Conservation (phyloP, 2,113 vertebrate species). For the Sisor rabdophorus region DNA sequence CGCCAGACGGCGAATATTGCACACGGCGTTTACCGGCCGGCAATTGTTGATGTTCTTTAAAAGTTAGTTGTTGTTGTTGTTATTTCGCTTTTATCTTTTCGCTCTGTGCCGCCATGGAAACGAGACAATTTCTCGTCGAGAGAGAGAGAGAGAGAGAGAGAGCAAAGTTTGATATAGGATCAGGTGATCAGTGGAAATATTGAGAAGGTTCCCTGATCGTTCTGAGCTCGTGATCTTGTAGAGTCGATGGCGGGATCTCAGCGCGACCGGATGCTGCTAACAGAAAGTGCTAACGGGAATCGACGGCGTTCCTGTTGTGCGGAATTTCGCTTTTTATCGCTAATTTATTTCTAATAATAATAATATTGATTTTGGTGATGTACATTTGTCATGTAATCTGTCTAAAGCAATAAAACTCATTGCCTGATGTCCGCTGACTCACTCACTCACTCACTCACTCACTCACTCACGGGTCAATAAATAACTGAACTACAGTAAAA, state of each 20-base stretch:
- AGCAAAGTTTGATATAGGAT: neutral
- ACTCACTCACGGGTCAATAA: too few species aligned
- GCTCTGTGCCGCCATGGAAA: constrained; percentile 10
- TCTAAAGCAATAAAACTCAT: constrained; percentile 75
- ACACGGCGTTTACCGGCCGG: neutral
- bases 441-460: neutral
- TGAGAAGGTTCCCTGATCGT: neutral
- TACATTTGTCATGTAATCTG: constrained; percentile 61
- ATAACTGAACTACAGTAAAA: too few species aligned
- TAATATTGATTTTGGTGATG: constrained; percentile 48
- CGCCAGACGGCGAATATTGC: neutral
- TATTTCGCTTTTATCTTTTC: neutral
- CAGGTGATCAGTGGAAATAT: neutral
- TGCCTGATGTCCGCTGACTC: constrained; percentile 55
- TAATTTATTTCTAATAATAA: constrained; percentile 25
- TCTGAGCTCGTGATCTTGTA: neutral
- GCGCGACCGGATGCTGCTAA: neutral
- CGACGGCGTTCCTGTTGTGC: too few species aligned
- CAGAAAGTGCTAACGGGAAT: neutral
- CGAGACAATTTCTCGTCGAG: neutral
- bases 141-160: neutral
- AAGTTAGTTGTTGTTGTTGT: constrained; percentile 1
- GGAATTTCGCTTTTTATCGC: too few species aligned
- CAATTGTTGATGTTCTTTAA: neutral
- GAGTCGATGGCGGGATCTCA: neutral